These are phyloP conservation scores for Ptilorrhoa leucosticta DNA, from an alignment of 2,113 vertebrate species.

Conservation along the genomic window DNA sequence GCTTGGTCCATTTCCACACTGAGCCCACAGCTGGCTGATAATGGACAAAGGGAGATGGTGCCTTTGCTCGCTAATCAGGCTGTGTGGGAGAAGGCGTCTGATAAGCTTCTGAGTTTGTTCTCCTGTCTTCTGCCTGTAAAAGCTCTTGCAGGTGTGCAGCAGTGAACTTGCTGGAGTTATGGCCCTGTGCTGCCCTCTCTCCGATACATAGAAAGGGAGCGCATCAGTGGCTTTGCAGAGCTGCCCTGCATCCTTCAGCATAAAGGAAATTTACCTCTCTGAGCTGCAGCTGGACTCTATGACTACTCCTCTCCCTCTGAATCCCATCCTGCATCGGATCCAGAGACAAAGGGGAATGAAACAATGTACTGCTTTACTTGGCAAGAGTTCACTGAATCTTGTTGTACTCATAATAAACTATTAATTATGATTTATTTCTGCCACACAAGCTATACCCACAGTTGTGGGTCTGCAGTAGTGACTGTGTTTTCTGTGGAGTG, in stretches of 20 bases:
- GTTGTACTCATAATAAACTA: neutral
- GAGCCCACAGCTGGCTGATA: accelerated
- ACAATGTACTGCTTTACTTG: neutral
- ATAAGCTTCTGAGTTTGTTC: neutral
- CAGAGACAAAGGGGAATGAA: neutral
- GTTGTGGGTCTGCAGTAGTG: neutral
- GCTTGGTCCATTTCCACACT: neutral
- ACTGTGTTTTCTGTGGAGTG: neutral
- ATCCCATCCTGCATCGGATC: neutral
- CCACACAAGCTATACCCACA: neutral
- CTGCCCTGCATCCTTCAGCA: neutral
- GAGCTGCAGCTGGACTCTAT: neutral
- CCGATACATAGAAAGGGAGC: accelerated
- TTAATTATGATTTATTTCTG: neutral
- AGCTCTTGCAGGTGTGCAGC: neutral
- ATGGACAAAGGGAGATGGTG: neutral
- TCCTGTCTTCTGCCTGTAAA: neutral
- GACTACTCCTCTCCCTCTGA: neutral
- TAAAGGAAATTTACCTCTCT: neutral
- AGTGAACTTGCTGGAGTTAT: neutral
- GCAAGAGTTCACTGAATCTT: neutral
- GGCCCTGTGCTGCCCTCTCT: neutral
- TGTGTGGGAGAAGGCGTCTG: neutral
- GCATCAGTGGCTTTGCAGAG: neutral
- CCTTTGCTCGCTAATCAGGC: neutral